These are phyloP conservation scores for Macrosoma leucophasiata DNA, from an alignment of 2,888 invertebrate genomes.

Conservation along the genomic window DNA sequence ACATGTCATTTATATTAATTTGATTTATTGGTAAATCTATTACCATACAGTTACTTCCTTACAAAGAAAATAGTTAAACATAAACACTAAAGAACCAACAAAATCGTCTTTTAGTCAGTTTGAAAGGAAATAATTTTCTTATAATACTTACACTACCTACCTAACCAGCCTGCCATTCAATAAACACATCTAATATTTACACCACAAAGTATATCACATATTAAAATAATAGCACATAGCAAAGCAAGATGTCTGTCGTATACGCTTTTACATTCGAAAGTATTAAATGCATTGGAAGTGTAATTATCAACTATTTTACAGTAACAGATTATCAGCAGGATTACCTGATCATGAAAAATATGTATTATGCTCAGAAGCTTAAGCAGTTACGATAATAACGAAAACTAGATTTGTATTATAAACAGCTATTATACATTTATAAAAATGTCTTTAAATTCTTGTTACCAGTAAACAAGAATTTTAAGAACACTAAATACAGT, in stretches of 20 bases:
- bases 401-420: too few relatives aligned
- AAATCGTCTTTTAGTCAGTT: slow-evolving; percentile 34
- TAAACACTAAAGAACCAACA: slow-evolving; percentile 30
- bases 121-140: not conserved
- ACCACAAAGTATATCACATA: slow-evolving; percentile 15
- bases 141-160: slow-evolving; percentile 8
- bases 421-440: too few relatives aligned
- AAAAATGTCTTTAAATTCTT: too few relatives aligned
- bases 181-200: slow-evolving; percentile 25
- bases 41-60: slow-evolving; percentile 40
- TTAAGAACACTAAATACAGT: too few relatives aligned
- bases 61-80: slow-evolving; percentile 30
- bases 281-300: slow-evolving; percentile 12
- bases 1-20: slow-evolving; percentile 20
- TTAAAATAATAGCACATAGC: slow-evolving; percentile 5
- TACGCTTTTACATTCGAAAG: slow-evolving; percentile 3
- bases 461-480: too few relatives aligned
- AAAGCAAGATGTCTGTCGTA: slow-evolving; percentile 1
- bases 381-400: too few relatives aligned
- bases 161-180: slow-evolving; percentile 12
- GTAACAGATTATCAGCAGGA: too few relatives aligned
- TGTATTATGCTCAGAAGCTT: too few relatives aligned
- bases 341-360: too few relatives aligned
- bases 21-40: slow-evolving; percentile 45
- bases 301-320: not conserved